Conservation (phyloP, 30 jellyfish, hydroid and myxozoan species). For the Aurelia aurita complex sp. Pacific region DNA sequence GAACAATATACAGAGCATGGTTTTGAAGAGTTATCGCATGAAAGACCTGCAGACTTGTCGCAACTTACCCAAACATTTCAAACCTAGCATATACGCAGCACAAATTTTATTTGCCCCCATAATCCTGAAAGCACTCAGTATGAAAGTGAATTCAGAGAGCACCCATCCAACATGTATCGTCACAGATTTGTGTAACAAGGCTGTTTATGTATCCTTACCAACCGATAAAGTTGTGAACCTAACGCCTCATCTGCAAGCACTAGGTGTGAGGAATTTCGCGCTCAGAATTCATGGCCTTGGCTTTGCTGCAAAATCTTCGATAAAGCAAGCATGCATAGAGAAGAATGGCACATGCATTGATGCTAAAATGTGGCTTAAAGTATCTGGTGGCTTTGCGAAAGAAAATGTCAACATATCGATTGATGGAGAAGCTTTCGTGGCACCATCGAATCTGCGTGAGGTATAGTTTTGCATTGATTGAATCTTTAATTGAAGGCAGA, state of each 20-base stretch:
- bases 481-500: background rate
- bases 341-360: constrained; percentile 22
- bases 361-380: constrained; percentile 31
- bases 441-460: background rate
- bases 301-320: constrained; percentile 7
- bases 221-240: constrained; percentile 26
- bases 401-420: background rate
- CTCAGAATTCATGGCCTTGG: constrained; percentile 50
- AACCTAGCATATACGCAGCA: constrained; percentile 36
- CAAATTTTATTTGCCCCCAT: constrained; percentile 40
- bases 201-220: constrained; percentile 55
- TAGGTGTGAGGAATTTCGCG: constrained; percentile 3
- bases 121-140: background rate
- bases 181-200: constrained; percentile 39
- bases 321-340: constrained; percentile 8
- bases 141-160: constrained; percentile 5
- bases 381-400: background rate
- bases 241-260: constrained; percentile 15
- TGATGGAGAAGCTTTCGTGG: constrained; percentile 36
- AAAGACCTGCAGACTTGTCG: constrained; percentile 32
- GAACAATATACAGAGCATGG: constrained; percentile 50
- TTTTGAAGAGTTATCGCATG: constrained; percentile 42
- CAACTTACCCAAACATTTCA: constrained; percentile 21
- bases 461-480: constrained; percentile 26
- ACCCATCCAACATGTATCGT: constrained; percentile 54